Evolutionary conservation across 2,888 invertebrate genomes (phyloP).

Genomic region (Nineta flava): DNA sequence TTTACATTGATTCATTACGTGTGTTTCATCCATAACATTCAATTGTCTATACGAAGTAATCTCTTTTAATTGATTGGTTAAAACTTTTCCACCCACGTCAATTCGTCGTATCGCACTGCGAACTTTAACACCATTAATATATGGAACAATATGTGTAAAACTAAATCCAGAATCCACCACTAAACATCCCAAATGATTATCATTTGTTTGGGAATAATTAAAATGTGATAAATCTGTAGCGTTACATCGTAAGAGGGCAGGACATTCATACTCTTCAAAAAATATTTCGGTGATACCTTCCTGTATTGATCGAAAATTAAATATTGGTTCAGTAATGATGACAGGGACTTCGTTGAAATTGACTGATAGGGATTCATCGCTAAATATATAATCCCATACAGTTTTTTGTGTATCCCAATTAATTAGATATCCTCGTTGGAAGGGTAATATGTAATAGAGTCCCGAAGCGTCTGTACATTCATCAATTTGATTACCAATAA

Average conservation of each 20-base stretch:
- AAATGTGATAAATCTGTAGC: constrained; percentile 68
- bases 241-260: constrained; percentile 62
- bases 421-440: constrained; percentile 86
- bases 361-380: constrained; percentile 66
- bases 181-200: constrained; percentile 36
- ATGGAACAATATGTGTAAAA: constrained; percentile 88
- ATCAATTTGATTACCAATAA: constrained; percentile 87
- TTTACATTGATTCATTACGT: constrained; percentile 95
- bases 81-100: constrained; percentile 84
- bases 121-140: constrained; percentile 48
- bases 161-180: constrained; percentile 93
- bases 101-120: constrained; percentile 59
- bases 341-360: constrained; percentile 63
- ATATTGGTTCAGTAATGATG: constrained; percentile 85
- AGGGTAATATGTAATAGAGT: constrained; percentile 82
- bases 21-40: constrained; percentile 98
- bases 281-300: constrained; percentile 92
- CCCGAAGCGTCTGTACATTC: constrained; percentile 94
- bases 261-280: constrained; percentile 93
- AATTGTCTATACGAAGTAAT: constrained; percentile 89
- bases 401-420: constrained; percentile 95
- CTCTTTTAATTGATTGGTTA: constrained; percentile 97
- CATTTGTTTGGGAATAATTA: constrained; percentile 29
- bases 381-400: constrained; percentile 91
- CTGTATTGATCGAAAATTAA: constrained; percentile 83